Percentiles rank a stretch among this genome's conserved stretches.
Conservation (phyloP, 2,113 vertebrate genomes). For the Spea bombifrons region DNA sequence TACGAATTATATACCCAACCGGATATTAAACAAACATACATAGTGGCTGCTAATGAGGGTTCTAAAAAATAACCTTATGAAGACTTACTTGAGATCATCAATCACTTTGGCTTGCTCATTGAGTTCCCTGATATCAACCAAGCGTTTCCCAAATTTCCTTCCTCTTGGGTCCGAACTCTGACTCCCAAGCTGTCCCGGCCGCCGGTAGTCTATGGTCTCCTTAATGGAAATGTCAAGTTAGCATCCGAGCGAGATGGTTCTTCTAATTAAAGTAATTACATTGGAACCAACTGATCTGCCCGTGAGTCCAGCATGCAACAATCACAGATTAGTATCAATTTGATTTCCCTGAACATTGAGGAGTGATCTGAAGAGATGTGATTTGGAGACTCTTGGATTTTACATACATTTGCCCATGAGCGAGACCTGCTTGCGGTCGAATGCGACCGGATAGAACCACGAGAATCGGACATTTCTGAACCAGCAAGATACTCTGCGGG, state of each 20-base stretch:
- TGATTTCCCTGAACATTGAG: neutral
- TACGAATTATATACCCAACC: no score
- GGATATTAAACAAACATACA: no score
- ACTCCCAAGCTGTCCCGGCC: constrained; percentile 69
- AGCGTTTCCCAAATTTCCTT: constrained; percentile 87
- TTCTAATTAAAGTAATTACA: neutral
- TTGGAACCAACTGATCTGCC: constrained; percentile 11
- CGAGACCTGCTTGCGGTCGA: constrained; percentile 82
- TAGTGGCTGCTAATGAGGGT: no score
- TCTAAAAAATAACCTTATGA: neutral
- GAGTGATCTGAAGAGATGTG: neutral
- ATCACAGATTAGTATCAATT: constrained; percentile 28
- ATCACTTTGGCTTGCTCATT: constrained; percentile 98
- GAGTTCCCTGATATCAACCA: constrained; percentile 94
- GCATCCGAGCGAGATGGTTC: neutral
- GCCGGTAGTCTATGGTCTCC: constrained; percentile 83
- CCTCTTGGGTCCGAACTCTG: constrained; percentile 78
- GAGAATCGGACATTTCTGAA: constrained; percentile 64
- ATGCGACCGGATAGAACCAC: constrained; percentile 66
- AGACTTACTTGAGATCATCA: constrained; percentile 92
- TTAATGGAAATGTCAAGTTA: constrained; percentile 54
- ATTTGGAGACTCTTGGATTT: constrained; percentile 51
- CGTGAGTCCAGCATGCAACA: constrained; percentile 31
- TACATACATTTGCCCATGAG: constrained; percentile 96
- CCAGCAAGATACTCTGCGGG: constrained; percentile 78